phyloP scores from a whole-genome alignment of 2,888 invertebrate genomes.

The Coelogynopora nodosa region DNA sequence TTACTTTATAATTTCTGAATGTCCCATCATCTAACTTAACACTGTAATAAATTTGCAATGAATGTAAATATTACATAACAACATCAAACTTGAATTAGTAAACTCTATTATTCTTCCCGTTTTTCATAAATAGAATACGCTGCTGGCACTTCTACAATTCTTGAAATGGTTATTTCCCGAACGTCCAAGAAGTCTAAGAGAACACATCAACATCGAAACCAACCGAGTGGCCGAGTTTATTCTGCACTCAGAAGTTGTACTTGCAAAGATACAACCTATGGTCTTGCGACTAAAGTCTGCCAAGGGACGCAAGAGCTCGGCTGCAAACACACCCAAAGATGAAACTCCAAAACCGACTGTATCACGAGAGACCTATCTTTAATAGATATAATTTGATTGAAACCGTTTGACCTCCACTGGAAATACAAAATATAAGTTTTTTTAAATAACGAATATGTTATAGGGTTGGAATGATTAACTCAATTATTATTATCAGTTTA shows the following conservation, averaged over 20 bases:
- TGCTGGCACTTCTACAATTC: neutral
- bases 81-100: no score
- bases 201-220: slow-evolving; percentile 16
- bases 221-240: slow-evolving; percentile 12
- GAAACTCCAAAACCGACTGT: neutral
- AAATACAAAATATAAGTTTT: no score
- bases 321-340: neutral
- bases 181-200: neutral
- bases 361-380: neutral
- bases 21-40: no score
- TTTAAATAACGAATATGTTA: no score
- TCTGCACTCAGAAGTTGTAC: neutral
- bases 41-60: no score
- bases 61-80: no score
- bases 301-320: neutral
- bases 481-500: no score
- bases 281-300: neutral
- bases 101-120: no score
- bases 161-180: neutral
- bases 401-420: no score
- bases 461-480: no score
- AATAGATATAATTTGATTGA: neutral
- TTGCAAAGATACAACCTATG: slow-evolving; percentile 2
- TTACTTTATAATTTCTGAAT: no score
- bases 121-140: no score